Base-by-base conservation (phyloP, 2,113 vertebrate species). In the Cynoglossus semilaevis region DNA sequence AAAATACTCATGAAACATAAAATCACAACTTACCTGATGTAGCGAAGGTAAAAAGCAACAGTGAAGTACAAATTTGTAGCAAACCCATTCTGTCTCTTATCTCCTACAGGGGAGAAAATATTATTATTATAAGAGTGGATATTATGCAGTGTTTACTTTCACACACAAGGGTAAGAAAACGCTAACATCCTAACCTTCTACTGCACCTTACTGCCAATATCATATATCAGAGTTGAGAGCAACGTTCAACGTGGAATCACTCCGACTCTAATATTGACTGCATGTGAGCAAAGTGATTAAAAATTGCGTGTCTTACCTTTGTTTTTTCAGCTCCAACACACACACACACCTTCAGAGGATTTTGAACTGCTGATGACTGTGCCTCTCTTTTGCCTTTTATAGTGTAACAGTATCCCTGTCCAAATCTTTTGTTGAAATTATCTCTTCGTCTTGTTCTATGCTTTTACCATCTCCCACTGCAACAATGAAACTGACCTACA, bases 401-500 rank as follows among this genome's bases (percentile, higher is more conserved):
- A 90, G 12, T 62, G 82, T 55, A 80, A 84, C 65, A 15, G 3
- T 68, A 81, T 72, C 74, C 63, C n/a, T 9, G 2, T 38, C 9
- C 10, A 51, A 12, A 49, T 49, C 85, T 72, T 87, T 85, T 85
- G 81, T 86, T 46, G 2, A 34, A 63, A 64, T 64, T 44, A 72
- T 82, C 81, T 75, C 65, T 75, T 62, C 9, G 9, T 76, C 70
- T 54, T n/a, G 36, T 56, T 71, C 70, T 83, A 62, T 68, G 42
- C 34, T 34, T 18, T 22, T 15, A 41, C 15, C 52, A 73, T 66
- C 51, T 77, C 72, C 77, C 36, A 46, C 48, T 55, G 22, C 22
- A 58, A 85, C 79, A 84, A 75, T 53, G 64, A 60, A 36, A 40
- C 17, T 91, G 90, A 91, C 90, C 89, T 85, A 88, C 52, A 76